Base-by-base conservation (phyloP, 2,888 invertebrate genomes). In the Clostera curtula region DNA sequence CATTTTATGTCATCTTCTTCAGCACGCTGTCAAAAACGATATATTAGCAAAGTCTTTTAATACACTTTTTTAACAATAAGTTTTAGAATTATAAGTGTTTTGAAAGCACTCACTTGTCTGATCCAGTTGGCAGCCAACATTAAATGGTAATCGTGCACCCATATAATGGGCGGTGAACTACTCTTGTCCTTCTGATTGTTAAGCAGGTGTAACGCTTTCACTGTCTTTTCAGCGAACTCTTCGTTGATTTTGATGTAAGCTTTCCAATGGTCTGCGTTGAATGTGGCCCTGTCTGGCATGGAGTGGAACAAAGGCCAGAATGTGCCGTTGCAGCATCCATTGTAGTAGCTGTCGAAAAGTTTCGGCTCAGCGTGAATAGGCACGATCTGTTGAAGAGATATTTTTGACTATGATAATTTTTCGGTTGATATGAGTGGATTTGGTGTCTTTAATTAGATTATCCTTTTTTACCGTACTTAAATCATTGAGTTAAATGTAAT, bases 131-230 rank as follows among this genome's bases (percentile, higher is more conserved):
- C 95, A 7, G 95, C 93, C 56, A 96, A 76, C 95, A 96, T 95
- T 9, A 97, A 86, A 62, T 97, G 96, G 65, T 97, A 97, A 64
- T 97, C 97, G 59, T 97, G 97, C 12, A 97, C 89, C 97, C 97
- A 97, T 2, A 97, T 90, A 31, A 97, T 88, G 0, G 96, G 95
- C 7, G 89, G 82, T 0, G 74, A 58, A 10, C 52, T 49, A 8
- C 63, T 65, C 43, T 70, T 75, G 25, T 80, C 83, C 25, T 85
- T 85, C 8, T 82, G 73, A 10, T 79, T 55, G 33, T 86, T 84
- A 20, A 92, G 68, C 18, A 86, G 59, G 25, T 84, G 71, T 11
- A 91, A 59, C 0, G 93, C 92, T 46, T 84, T 80, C 27, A 95
- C 86, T 1, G 95, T 93, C 58, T 91, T 91, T 5, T 89, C 88